Evolutionary conservation across 2,113 vertebrate genomes (phyloP).

Genomic region (Eclectus roratus): DNA sequence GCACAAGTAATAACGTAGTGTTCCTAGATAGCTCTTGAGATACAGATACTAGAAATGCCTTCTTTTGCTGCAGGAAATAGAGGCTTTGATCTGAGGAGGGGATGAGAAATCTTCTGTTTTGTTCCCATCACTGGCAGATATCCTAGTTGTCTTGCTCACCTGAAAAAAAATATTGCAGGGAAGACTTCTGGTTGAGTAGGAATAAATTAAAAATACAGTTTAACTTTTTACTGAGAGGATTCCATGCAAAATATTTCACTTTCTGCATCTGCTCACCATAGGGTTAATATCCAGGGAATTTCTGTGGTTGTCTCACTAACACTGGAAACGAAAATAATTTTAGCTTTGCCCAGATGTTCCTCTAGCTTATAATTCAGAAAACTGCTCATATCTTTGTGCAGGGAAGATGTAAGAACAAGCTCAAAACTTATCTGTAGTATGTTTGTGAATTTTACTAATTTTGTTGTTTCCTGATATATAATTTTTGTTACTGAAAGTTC

Average conservation of each 20-base stretch:
- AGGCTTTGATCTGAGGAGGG: not conserved
- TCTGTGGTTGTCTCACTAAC: not conserved
- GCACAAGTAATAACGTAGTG: rapidly evolving
- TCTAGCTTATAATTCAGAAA: not conserved
- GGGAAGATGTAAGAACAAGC: not conserved
- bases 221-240: not conserved
- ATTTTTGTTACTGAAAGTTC: not conserved
- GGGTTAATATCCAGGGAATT: not conserved
- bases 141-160: not conserved
- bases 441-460: not conserved
- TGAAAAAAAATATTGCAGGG: rapidly evolving
- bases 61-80: not conserved
- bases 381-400: not conserved
- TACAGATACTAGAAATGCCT: not conserved
- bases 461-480: not conserved
- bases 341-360: not conserved
- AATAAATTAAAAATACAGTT: not conserved
- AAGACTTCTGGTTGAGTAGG: not conserved
- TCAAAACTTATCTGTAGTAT: not conserved
- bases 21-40: not conserved
- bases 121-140: not conserved
- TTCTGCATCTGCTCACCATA: not conserved
- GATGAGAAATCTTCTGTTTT: not conserved
- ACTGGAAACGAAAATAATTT: not conserved
- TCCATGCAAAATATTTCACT: not conserved